Base-by-base conservation (phyloP, 2,888 invertebrate genomes). In the Dusona sp. region DNA sequence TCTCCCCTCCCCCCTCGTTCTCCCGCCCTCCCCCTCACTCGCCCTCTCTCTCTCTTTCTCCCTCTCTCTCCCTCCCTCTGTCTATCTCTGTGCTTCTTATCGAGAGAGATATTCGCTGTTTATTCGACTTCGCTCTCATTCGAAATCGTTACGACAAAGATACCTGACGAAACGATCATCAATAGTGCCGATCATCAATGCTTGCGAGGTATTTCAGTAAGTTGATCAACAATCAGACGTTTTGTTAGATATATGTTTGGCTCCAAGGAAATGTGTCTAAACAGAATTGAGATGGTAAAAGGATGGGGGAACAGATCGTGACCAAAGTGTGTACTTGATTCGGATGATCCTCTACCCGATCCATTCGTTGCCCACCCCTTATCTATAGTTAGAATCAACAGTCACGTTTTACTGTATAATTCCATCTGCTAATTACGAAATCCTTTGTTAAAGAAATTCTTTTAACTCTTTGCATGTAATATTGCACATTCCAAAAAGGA, bases 191-290 rank as follows among this genome's bases (percentile, higher is more conserved):
- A 22, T 19, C 7, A 61, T n/a, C n/a, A n/a, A n/a, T n/a, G 64
- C 29, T 57, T 42, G n/a, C 33, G 29, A 61, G 29, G 42, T 38
- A 73, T 57, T 57, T 38, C 36, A 22, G 22, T 75, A 64, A 75
- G 42, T 75, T 61, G 75, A 61, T 64, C 61, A 75, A 45, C 29
- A 77, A 77, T 74, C 57, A 61, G 74, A 74, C 74, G 73, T 38
- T 19, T 8, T 61, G 42, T 74, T 57, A 38, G 19, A 9, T 57
- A 36, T 25, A n/a, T 36, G 1, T 25, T 9, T 9, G 11, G 67
- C 0, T n/a, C 16, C 13, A 42, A 48, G 57, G 25, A 13, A 57
- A 51, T 19, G 48, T 7, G 29, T 36, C 16, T n/a, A 16, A 16
- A 29, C 29, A 29, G 72, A 72, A 72, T 13, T 22, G 25, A 22